Percentiles rank a stretch among this genome's conserved stretches.
Evolutionary conservation across 2,113 vertebrate species (phyloP).

Genomic region (Urocitellus parryii): DNA sequence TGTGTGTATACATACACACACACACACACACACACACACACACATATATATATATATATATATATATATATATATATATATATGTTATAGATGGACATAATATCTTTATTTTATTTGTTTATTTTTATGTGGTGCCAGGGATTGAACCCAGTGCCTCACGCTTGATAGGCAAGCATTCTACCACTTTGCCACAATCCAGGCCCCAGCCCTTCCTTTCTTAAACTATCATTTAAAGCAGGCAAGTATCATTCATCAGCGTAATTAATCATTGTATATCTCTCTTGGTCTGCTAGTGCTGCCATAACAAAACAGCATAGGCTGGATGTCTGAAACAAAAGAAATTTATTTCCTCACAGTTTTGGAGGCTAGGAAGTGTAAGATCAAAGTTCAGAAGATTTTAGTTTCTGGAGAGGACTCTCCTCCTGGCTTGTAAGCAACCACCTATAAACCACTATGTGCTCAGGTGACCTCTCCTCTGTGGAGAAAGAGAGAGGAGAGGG

Average conservation of each 20-base stretch:
- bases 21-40: too few relatives aligned
- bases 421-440: background rate
- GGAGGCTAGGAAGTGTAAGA: background rate
- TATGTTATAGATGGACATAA: too few relatives aligned
- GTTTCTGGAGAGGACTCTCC: background rate
- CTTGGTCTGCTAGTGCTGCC: background rate
- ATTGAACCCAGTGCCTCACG: too few relatives aligned
- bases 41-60: too few relatives aligned
- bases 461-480: background rate
- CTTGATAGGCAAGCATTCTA: too few relatives aligned
- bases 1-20: too few relatives aligned
- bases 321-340: background rate
- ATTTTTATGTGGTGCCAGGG: too few relatives aligned
- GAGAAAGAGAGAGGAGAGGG: background rate
- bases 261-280: background rate
- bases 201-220: background rate
- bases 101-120: too few relatives aligned
- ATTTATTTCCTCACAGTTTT: background rate
- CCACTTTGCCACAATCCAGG: too few relatives aligned
- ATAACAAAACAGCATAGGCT: background rate
- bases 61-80: too few relatives aligned
- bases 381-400: background rate
- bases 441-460: background rate
- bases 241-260: background rate
- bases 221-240: background rate